These are phyloP conservation scores for Nyctibius bracteatus DNA, from an alignment of 2,113 vertebrate genomes.

Conservation along the genomic window DNA sequence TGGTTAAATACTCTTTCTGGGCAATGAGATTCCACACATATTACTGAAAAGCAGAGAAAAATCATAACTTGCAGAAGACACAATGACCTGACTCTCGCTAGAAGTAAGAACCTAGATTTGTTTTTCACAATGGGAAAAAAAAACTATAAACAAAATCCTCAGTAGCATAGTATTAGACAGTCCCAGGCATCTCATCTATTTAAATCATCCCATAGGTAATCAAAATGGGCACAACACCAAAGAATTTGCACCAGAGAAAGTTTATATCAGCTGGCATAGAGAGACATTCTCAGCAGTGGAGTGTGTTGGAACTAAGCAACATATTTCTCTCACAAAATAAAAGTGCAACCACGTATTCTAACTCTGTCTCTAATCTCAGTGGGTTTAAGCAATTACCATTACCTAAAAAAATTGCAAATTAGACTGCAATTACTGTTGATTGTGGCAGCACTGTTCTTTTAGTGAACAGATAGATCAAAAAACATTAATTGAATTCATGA, in stretches of 20 bases:
- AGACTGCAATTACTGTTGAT: slow-evolving; percentile 10
- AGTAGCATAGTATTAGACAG: neutral
- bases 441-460: neutral
- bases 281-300: neutral
- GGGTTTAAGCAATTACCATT: slow-evolving; percentile 25
- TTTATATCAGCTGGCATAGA: neutral
- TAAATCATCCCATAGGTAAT: neutral
- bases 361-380: neutral
- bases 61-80: neutral
- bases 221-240: neutral
- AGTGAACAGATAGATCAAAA: slow-evolving; percentile 34
- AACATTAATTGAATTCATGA: slow-evolving; percentile 44
- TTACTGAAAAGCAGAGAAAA: neutral
- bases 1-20: neutral
- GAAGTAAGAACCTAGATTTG: neutral
- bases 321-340: neutral
- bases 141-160: neutral
- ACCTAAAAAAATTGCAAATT: slow-evolving; percentile 34
- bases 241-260: neutral
- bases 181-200: neutral
- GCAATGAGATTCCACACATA: neutral
- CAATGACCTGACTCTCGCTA: neutral
- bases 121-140: neutral
- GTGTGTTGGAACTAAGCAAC: neutral
- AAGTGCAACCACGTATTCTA: neutral